Percentiles rank a stretch among this genome's conserved stretches.
Evolutionary conservation across 2,797 vertebrate genomes (phyloP).

Genomic region (Acipenser ruthenus): DNA sequence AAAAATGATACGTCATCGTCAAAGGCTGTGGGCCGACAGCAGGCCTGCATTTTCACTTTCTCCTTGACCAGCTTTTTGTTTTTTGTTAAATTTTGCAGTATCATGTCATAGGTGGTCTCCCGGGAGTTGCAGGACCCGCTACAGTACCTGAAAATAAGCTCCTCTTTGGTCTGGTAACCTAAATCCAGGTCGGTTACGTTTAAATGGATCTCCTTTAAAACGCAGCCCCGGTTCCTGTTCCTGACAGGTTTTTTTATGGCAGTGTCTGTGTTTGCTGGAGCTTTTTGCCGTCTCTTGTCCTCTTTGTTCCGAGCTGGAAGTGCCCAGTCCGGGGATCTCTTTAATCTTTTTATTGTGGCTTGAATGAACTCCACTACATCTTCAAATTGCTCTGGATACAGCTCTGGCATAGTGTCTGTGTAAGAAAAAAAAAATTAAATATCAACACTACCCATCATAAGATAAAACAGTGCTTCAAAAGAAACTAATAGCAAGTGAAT

Average conservation of each 20-base stretch:
- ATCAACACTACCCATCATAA: neutral
- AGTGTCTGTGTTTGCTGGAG: slow-evolving; percentile 52
- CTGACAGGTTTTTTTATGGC: slow-evolving; percentile 19
- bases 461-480: too few relatives aligned
- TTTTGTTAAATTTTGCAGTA: slow-evolving; percentile 89
- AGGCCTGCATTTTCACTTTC: slow-evolving; percentile 75
- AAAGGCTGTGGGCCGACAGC: slow-evolving; percentile 89
- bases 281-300: slow-evolving; percentile 68
- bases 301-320: slow-evolving; percentile 50
- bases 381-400: slow-evolving; percentile 82
- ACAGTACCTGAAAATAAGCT: slow-evolving; percentile 93
- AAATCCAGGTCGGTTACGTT: slow-evolving; percentile 94
- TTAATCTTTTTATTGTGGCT: slow-evolving; percentile 84
- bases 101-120: slow-evolving; percentile 94
- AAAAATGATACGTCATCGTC: slow-evolving; percentile 93
- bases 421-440: neutral
- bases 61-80: slow-evolving; percentile 88
- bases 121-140: slow-evolving; percentile 86
- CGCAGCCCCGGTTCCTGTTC: slow-evolving; percentile 75
- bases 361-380: slow-evolving; percentile 94
- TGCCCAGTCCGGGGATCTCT: slow-evolving; percentile 72
- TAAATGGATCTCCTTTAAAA: slow-evolving; percentile 88
- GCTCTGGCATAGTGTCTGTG: slow-evolving; percentile 74
- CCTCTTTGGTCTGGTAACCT: slow-evolving; percentile 95
- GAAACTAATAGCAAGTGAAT: too few relatives aligned